A percentile compares a stretch with the other conserved stretches of the same genome.
These are phyloP conservation scores for Peribatodes rhomboidaria DNA, from an alignment of 2,888 invertebrate species.

Conservation along the genomic window DNA sequence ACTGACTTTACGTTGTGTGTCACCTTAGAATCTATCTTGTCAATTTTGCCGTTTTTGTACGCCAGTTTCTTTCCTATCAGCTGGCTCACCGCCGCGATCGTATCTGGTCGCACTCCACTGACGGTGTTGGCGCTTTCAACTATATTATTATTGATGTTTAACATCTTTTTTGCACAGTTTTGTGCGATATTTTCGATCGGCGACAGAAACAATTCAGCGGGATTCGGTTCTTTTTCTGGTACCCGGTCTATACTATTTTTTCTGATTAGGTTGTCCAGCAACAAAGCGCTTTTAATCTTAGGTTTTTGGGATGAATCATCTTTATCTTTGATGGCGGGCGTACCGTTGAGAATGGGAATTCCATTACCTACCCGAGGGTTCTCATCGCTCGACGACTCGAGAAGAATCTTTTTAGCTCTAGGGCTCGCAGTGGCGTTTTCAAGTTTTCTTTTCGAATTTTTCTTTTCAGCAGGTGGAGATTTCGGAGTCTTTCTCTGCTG, in stretches of 20 bases:
- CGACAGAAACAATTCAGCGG: conserved; percentile 79
- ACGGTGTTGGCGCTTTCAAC: conserved; percentile 70
- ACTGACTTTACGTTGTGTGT: conserved; percentile 75
- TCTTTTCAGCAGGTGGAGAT: conserved; percentile 71
- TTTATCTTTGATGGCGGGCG: conserved; percentile 58
- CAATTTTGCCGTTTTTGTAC: conserved; percentile 73
- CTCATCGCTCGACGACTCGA: conserved; percentile 65
- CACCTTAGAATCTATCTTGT: conserved; percentile 76
- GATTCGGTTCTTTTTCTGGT: conserved; percentile 74
- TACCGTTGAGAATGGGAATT: conserved; percentile 43
- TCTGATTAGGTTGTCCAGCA: conserved; percentile 85
- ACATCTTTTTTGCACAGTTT: conserved; percentile 74
- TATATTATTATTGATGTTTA: conserved; percentile 82
- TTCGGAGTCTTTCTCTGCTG: conserved; percentile 66
- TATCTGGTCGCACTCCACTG: conserved; percentile 71
- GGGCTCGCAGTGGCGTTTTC: conserved; percentile 59
- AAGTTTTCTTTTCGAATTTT: conserved; percentile 79
- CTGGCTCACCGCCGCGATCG: conserved; percentile 76
- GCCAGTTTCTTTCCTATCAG: conserved; percentile 75
- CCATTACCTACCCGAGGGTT: conserved; percentile 55
- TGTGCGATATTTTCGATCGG: conserved; percentile 72
- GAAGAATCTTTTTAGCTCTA: conserved; percentile 67
- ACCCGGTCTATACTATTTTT: conserved; percentile 87
- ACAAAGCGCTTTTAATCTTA: conserved; percentile 79
- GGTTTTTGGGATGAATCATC: conserved; percentile 64